Conservation (phyloP, 2,113 vertebrate species). For the Mobula hypostoma region DNA sequence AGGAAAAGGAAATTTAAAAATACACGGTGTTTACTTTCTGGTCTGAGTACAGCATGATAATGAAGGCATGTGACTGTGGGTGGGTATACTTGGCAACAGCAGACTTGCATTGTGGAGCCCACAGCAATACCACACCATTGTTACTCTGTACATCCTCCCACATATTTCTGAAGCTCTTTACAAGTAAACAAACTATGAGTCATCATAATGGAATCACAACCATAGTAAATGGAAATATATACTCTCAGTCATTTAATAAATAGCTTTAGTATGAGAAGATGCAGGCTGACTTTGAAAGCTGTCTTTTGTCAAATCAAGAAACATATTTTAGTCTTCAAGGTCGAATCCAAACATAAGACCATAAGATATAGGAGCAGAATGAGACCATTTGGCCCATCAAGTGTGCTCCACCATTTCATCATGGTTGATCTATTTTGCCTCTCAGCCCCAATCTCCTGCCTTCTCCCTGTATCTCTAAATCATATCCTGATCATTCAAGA, state of each 20-base stretch:
- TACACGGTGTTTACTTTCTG: constrained; percentile 4
- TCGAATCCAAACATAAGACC: not conserved
- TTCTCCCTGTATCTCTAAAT: no score
- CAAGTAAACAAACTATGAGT: constrained; percentile 21
- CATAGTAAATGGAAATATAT: not conserved
- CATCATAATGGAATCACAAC: not conserved
- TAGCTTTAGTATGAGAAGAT: not conserved
- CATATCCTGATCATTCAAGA: no score
- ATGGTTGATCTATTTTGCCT: no score
- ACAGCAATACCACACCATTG: not conserved
- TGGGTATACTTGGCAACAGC: constrained; percentile 15
- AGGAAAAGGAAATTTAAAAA: constrained; percentile 27
- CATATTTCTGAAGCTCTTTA: not conserved
- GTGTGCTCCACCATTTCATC: no score
- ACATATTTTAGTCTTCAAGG: not conserved
- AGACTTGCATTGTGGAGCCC: not conserved
- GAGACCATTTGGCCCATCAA: no score
- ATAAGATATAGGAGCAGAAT: no score
- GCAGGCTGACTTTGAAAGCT: not conserved
- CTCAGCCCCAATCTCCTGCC: no score
- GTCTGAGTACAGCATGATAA: not conserved
- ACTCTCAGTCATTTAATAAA: not conserved
- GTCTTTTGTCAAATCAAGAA: not conserved
- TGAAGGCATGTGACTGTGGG: constrained; percentile 3
- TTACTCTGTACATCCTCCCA: constrained; percentile 27